Conservation (phyloP, 2,888 invertebrate genomes). For the Drosophila peninsularis region DNA sequence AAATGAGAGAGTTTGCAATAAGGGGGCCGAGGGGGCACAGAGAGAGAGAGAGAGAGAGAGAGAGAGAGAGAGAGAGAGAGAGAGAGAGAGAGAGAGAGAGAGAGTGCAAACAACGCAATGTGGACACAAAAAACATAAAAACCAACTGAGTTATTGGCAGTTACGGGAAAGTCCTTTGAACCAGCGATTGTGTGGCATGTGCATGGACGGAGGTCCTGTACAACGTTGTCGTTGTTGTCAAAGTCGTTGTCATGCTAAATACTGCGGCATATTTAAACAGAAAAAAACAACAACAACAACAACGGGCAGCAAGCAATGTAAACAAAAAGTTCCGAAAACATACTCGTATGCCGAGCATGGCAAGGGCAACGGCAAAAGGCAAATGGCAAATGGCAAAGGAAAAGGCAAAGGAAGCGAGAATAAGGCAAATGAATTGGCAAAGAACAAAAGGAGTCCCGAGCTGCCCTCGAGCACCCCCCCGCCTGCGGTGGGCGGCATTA, state of each 20-base stretch:
- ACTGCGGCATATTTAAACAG: slow-evolving; percentile 73
- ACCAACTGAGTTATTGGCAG: slow-evolving; percentile 72
- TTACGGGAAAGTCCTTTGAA: slow-evolving; percentile 65
- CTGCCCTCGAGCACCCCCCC: slow-evolving; percentile 15
- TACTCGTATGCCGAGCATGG: slow-evolving; percentile 17
- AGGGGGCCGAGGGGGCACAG: too few relatives aligned
- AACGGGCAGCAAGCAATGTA: slow-evolving; percentile 50
- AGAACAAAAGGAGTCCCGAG: slow-evolving; percentile 57
- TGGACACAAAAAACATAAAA: slow-evolving; percentile 45
- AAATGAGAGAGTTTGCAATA: slow-evolving; percentile 4
- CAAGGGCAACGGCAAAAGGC: neutral
- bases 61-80: neutral
- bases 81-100: neutral
- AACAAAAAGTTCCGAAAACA: slow-evolving; percentile 53
- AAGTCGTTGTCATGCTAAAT: slow-evolving; percentile 76
- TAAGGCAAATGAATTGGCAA: slow-evolving; percentile 64
- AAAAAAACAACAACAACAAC: slow-evolving; percentile 55
- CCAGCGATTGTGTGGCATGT: slow-evolving; percentile 39
- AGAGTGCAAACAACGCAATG: slow-evolving; percentile 41
- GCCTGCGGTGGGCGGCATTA: slow-evolving; percentile 55
- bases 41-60: neutral
- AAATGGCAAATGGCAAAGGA: slow-evolving; percentile 12
- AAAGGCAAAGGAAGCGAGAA: slow-evolving; percentile 31
- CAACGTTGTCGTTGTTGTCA: slow-evolving; percentile 44
- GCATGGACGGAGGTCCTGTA: slow-evolving; percentile 14